Base-by-base conservation (phyloP, 2,888 invertebrate species). In the Lingula anatina region DNA sequence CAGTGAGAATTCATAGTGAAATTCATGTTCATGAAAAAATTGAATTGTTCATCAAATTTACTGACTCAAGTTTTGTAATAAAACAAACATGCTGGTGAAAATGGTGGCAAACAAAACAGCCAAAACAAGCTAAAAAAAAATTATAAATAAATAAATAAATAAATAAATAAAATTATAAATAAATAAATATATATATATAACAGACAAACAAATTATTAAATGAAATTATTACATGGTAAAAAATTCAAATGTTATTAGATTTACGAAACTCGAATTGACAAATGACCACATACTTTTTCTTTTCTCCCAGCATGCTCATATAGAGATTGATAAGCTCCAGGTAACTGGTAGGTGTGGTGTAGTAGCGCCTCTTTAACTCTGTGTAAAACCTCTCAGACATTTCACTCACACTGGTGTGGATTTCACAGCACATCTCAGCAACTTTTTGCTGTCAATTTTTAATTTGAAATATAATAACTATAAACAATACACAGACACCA, bases 291-390 rank as follows among this genome's bases (percentile, higher is more conserved):
- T 86, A 83, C 54, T 84, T 84, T 52, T 85, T 86, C 63, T 86
- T 86, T 46, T 83, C 85, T 27, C 82, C 79, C 2, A 91, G 75
- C 71, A 90, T 83, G 12, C 76, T 75, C 46, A 85, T 79, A 70
- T 90, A 93, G 0, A 90, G 80, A 67, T 88, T 90, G 27, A 93
- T 80, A 31, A 93, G 78, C 69, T 91, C 90, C 56, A 93, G 79
- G 71, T 92, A 93, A 69, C 89, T 90, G 73, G 90, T 92, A 0
- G 93, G 92, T 0, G 92, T 93, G 2, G 90, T 90, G 73, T 93
- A 92, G 78, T 89, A 92, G 66, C 87, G 84, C 0, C 92, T 81
- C 56, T 88, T 84, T 85, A 90, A 85, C 80, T 93, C 92, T 38
- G 83, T 79, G 73, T 85, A 91, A 67, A 88, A 86, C 38, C 84